Base-by-base conservation (phyloP, 1,140 invertebrate species). In the Augochlora pura region DNA sequence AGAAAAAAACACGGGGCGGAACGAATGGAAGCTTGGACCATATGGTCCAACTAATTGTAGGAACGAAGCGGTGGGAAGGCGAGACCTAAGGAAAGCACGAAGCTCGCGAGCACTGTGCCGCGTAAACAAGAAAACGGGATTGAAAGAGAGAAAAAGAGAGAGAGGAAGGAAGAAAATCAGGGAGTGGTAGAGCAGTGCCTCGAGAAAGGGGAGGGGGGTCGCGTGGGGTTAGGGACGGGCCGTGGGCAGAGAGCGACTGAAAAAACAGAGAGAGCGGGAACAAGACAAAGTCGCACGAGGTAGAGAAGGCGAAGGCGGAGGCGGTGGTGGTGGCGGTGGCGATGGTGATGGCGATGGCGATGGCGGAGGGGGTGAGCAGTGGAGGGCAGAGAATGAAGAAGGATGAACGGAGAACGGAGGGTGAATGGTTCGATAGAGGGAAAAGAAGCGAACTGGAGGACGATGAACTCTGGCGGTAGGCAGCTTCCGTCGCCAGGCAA, bases 401-500 rank as follows among this genome's bases (percentile, higher is more conserved):
- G 69, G 79, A 73, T 71, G 71, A 78, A 80, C 62, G 39, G 57
- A 49, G 71, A 78, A 80, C 62, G 39, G 57, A 49, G 39, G 68
- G 83, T 70, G 81, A 80, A 71, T 63, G 72, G 66, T 74, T 62
- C 81, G 70, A 68, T 79, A 77, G 80, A 70, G 87, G 73, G 80
- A 85, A 80, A 83, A 77, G 84, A 86, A 76, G 70, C 75, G 78
- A 68, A 65, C 67, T 25, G 77, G 87, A 90, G 89, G 89, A 84
- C 89, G 89, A 90, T 90, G 89, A 90, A 90, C 87, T 85, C 89
- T 84, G 78, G 65, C 84, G 81, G 88, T 84, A 89, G 87, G 89
- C 91, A 91, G 90, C 91, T 91, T 91, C 91, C 89, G 91, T 92
- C 87, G 88, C 91, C 75, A 91, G 86, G 91, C 91, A 91, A 92